phyloP scores from a whole-genome alignment of 2,888 invertebrate genomes.

The Callosobruchus maculatus region DNA sequence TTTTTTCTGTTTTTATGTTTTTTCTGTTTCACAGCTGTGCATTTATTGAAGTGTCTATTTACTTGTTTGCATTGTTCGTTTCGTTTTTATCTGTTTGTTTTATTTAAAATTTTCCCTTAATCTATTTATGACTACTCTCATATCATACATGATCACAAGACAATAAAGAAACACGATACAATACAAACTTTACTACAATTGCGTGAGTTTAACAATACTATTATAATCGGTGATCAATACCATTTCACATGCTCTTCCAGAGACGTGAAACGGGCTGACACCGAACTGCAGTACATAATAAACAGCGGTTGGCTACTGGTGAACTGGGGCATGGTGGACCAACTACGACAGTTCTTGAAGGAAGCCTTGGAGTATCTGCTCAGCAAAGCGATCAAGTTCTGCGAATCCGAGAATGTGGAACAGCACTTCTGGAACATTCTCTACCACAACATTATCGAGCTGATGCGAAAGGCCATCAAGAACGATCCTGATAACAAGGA shows the following conservation, averaged over 20 bases:
- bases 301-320: constrained; percentile 58
- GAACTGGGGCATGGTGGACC: constrained; percentile 65
- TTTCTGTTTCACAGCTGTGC: too few relatives aligned
- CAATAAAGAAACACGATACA: too few relatives aligned
- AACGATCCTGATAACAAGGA: constrained; percentile 61
- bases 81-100: too few relatives aligned
- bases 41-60: too few relatives aligned
- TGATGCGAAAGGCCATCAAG: constrained; percentile 65
- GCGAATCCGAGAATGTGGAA: constrained; percentile 82
- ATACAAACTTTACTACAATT: too few relatives aligned
- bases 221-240: too few relatives aligned
- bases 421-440: constrained; percentile 89
- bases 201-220: too few relatives aligned
- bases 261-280: constrained; percentile 66
- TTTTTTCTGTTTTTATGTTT: too few relatives aligned
- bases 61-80: too few relatives aligned
- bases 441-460: constrained; percentile 84
- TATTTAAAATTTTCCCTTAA: too few relatives aligned
- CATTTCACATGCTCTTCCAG: constrained; percentile 31
- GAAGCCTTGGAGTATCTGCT: constrained; percentile 65
- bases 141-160: too few relatives aligned
- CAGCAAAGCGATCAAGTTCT: constrained; percentile 78
- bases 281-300: constrained; percentile 62
- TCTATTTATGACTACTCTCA: too few relatives aligned
- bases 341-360: constrained; percentile 62